Evolutionary conservation across 2,113 vertebrate species (phyloP).

Genomic region (Anseranas semipalmata): DNA sequence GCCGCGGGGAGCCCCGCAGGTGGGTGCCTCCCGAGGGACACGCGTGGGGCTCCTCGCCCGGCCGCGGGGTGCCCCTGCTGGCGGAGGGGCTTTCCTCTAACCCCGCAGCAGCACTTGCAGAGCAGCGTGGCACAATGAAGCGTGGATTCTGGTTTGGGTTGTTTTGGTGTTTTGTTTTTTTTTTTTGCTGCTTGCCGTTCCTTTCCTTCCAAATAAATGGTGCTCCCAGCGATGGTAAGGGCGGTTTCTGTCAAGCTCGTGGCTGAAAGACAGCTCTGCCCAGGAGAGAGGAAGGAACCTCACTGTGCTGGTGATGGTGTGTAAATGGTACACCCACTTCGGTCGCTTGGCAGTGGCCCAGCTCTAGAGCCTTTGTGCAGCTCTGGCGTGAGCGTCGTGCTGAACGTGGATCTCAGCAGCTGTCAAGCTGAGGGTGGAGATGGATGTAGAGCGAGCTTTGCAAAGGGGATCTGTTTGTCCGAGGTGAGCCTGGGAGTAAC

Average conservation of each 20-base stretch:
- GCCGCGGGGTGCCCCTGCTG: fast-evolving
- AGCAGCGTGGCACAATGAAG: fast-evolving
- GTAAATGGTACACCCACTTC: constrained; percentile 55
- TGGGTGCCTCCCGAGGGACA: not conserved
- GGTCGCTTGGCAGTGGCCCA: constrained; percentile 44
- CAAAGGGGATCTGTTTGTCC: not conserved
- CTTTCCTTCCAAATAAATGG: not conserved
- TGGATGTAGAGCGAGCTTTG: not conserved
- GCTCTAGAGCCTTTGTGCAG: constrained; percentile 39
- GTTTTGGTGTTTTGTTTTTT: too few relatives aligned
- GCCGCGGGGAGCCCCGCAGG: not conserved
- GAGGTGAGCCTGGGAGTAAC: not conserved
- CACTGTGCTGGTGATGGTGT: constrained; percentile 26
- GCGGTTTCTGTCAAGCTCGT: constrained; percentile 35
- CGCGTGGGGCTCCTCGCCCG: not conserved
- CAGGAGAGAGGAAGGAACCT: constrained; percentile 51
- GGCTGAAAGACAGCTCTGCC: constrained; percentile 46
- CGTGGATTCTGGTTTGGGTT: not conserved
- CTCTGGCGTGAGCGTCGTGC: constrained; percentile 13
- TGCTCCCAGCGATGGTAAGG: not conserved
- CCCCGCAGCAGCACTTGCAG: not conserved
- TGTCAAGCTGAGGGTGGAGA: constrained; percentile 11
- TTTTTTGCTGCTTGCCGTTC: not conserved
- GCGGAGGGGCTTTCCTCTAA: not conserved
- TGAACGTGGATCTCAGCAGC: constrained; percentile 43